Base-by-base conservation (phyloP, 2,888 invertebrate genomes). In the Tenthredo amoena region DNA sequence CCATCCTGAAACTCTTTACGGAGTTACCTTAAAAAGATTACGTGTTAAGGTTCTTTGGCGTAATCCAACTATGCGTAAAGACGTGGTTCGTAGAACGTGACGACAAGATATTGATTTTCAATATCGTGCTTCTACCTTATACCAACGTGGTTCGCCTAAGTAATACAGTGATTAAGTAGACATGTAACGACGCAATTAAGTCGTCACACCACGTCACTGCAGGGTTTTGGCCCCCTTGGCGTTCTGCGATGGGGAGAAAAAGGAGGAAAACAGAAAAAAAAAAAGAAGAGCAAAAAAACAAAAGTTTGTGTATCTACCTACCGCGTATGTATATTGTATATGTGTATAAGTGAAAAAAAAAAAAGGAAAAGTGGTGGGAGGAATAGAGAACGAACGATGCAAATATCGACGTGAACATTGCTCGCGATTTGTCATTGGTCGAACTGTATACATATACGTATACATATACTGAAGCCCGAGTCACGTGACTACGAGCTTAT, bases 91-190 rank as follows among this genome's bases (percentile, higher is more conserved):
- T 81, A 34, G 37, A 68, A 83, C 68, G 47, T 50, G 83, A 34
- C 83, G 68, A 47, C 83, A 50, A 83, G 47, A 68, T 83, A 83
- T 83, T 83, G 83, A 83, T 83, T 83, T 83, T 68, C 83, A 58
- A 83, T 83, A 83, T 83, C 83, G 83, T 71, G 40, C 68, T 68
- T 71, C 43, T 15, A 83, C 68, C 62, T 68, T 68, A 83, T 47
- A 40, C 83, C 50, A n/a, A 68, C 68, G 68, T 83, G 83, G 65
- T 83, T 65, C 68, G 47, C 47, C 37, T 71, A 47, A 83, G 83
- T 83, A 83, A 83, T 71, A 71, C 68, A 83, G 83, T 71, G 83
- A 83, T 83, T 71, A 71, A 83, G 47, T 71, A 65, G 68, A 68
- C 26, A 26, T 34, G 68, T 71, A 83, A 83, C 68, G 68, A 83